These are phyloP conservation scores for Parazoanthus atlanticus DNA, from an alignment of 92 coral and sea anemone genomes.

Conservation along the genomic window DNA sequence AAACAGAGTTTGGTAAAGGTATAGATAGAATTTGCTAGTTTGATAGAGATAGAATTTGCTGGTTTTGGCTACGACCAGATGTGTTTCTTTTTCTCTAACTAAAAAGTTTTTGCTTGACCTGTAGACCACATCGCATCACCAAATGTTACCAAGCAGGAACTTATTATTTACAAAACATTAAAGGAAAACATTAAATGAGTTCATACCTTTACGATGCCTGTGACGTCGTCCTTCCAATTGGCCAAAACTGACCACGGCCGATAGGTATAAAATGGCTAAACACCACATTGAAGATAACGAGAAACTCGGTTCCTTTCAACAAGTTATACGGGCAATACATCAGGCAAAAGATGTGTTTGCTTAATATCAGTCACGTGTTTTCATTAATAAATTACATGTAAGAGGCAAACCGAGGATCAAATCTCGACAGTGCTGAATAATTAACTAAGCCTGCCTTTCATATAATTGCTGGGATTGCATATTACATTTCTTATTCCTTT, in stretches of 20 bases:
- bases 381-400: conserved; percentile 8
- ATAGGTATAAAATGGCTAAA: background rate
- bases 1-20: background rate
- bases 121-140: background rate
- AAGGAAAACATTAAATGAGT: background rate
- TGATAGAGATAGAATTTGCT: background rate
- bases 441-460: background rate
- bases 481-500: no score
- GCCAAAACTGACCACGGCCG: conserved; percentile 12
- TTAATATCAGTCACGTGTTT: conserved; percentile 29
- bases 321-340: background rate
- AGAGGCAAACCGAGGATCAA: background rate
- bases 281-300: conserved; percentile 26
- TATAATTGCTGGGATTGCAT: no score
- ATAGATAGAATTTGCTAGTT: no score
- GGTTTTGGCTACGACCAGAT: background rate
- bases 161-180: conserved; percentile 28
- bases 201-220: conserved; percentile 16
- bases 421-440: background rate
- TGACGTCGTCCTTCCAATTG: background rate
- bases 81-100: background rate
- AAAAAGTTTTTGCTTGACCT: background rate
- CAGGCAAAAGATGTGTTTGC: background rate
- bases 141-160: background rate
- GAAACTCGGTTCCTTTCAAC: background rate